Base-by-base conservation (phyloP, 1,140 invertebrate species). In the Phymastichus coffea region DNA sequence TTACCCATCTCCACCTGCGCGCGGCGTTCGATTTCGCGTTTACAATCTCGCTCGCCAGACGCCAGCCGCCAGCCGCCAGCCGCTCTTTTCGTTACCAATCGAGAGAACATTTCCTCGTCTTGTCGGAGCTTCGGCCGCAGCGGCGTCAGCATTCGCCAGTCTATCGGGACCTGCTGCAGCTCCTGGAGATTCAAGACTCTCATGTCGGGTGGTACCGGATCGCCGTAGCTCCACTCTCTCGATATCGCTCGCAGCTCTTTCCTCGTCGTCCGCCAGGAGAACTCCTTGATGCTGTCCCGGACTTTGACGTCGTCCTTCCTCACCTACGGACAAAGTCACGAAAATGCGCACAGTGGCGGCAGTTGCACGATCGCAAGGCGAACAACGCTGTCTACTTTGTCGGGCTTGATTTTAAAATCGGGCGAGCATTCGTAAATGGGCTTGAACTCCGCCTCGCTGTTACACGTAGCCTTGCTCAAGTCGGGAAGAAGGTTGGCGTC, bases 121-220 rank as follows among this genome's bases (percentile, higher is more conserved):
- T 86, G 73, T 67, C 90, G 88, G 2, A 83, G 84, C 70, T 92
- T 92, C 0, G 93, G 93, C 66, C 93, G 80, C 10, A 92, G 70
- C 10, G 90, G 88, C 7, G 93, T 96, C 7, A 96, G 76, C 93
- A 96, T 96, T 73, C 88, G 86, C 93, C 93, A 96, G 68, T 94
- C 91, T 52, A 96, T 96, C n/a, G 91, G 85, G 2, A 95, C 91
- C 14, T 86, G 80, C 61, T 89, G 89, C 25, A 95, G 77, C 67
- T 95, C 92, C 54, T 88, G 86, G 38, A 95, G 80, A 68, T 87
- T 86, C 17, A 93, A 81, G 20, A 81, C 81, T 66, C 83, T 83
- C 93, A 95, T 95, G 73, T 92, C 90, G 0, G 83, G 78, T 3
- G 93, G 92, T 51, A 93, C 80, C 0, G 93, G 93, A 80, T 95